Evolutionary conservation across 1,140 invertebrate species (phyloP).

Genomic region (Tetragonula clypearis): DNA sequence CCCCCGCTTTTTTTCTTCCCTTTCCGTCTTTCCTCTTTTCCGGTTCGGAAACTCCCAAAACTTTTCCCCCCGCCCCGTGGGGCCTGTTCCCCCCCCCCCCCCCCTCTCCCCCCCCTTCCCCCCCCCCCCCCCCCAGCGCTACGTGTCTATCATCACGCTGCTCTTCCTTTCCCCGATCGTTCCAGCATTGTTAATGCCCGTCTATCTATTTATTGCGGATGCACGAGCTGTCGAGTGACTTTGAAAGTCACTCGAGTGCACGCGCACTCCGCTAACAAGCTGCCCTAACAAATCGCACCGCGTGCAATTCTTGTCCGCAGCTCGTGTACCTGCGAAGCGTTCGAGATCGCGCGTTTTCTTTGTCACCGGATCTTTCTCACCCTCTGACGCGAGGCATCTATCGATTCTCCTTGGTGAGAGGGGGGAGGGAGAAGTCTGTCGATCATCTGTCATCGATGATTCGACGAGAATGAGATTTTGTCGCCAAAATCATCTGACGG

Average conservation of each 20-base stretch:
- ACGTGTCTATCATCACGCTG: not conserved
- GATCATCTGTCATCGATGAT: not conserved
- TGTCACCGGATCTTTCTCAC: not conserved
- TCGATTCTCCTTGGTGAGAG: not conserved
- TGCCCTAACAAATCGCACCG: slow-evolving; percentile 1
- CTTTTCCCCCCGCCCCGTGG: too few species aligned
- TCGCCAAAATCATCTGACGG: too few species aligned
- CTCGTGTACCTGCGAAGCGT: not conserved
- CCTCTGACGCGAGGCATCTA: too few species aligned
- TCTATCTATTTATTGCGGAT: slow-evolving; percentile 16
- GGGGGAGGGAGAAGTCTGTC: not conserved
- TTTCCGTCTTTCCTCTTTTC: too few species aligned
- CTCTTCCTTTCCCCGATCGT: not conserved
- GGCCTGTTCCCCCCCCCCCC: too few species aligned
- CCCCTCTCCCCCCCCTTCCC: too few species aligned
- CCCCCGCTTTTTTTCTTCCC: too few species aligned
- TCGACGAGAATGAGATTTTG: too few species aligned
- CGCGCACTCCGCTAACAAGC: slow-evolving; percentile 18
- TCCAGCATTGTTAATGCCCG: slow-evolving; percentile 1
- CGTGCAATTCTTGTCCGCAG: not conserved
- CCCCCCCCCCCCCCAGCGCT: not conserved
- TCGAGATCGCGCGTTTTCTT: not conserved
- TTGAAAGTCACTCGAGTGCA: slow-evolving; percentile 43
- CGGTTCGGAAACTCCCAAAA: too few species aligned
- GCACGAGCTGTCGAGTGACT: slow-evolving; percentile 2